Percentiles rank a stretch among this genome's conserved stretches.
phyloP scores from a whole-genome alignment of 1,140 invertebrate genomes.

The Fopius arisanus region DNA sequence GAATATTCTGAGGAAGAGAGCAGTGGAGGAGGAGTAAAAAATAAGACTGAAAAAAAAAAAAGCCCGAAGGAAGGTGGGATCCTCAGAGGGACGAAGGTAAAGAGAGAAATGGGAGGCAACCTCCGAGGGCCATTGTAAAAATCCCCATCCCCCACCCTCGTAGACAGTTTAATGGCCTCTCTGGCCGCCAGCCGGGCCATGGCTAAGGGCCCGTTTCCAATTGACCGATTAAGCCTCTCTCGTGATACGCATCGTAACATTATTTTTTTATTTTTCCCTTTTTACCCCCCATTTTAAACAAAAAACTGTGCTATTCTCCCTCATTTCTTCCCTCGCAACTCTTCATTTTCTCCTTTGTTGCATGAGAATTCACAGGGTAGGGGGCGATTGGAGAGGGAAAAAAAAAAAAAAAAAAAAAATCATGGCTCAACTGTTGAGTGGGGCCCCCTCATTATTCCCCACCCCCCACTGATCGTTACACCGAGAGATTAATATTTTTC shows the following conservation, averaged over 20 bases:
- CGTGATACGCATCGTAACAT: conserved; percentile 16
- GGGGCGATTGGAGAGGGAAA: too few species aligned
- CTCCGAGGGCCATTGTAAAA: conserved; percentile 46
- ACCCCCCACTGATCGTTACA: neutral
- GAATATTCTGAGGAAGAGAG: conserved; percentile 11
- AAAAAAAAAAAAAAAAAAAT: neutral
- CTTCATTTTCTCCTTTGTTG: neutral
- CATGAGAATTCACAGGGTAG: neutral
- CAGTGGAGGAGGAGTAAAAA: conserved; percentile 40
- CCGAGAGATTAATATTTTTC: conserved; percentile 2
- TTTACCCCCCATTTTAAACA: neutral
- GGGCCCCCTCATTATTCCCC: neutral
- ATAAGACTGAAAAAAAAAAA: conserved; percentile 39
- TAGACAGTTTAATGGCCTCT: conserved; percentile 60
- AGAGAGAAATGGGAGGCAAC: conserved; percentile 35
- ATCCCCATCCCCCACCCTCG: conserved; percentile 40
- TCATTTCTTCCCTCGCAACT: neutral
- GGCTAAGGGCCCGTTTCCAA: conserved; percentile 52
- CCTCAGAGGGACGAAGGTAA: conserved; percentile 31
- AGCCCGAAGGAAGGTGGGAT: conserved; percentile 35
- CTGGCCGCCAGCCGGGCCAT: conserved; percentile 40
- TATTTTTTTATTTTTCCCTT: neutral
- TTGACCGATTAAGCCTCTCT: conserved; percentile 39
- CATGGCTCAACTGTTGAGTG: neutral
- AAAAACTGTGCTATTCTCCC: neutral